Conservation (phyloP, 2,888 invertebrate species). For the Andrena marginata region DNA sequence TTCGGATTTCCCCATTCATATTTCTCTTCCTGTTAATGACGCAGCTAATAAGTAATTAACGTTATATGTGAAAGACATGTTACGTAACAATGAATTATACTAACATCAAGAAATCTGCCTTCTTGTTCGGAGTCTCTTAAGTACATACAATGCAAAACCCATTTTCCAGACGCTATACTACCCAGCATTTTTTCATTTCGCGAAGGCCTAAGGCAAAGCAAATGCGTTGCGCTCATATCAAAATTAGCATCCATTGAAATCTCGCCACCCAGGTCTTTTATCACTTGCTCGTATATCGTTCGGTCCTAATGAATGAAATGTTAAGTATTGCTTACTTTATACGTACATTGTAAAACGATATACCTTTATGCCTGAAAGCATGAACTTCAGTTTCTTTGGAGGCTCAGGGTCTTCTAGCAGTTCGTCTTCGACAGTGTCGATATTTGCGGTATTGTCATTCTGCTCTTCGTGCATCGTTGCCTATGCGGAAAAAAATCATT, state of each 20-base stretch:
- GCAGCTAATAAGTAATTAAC: neutral
- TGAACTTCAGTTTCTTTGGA: conserved; percentile 77
- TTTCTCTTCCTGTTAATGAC: conserved; percentile 89
- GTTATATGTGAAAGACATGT: neutral
- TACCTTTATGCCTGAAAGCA: conserved; percentile 82
- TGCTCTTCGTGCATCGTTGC: conserved; percentile 24
- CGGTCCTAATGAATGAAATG: conserved; percentile 84
- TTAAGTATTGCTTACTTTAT: neutral
- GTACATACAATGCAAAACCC: conserved; percentile 93
- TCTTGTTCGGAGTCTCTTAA: conserved; percentile 89
- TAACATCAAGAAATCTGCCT: conserved; percentile 89
- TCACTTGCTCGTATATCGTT: conserved; percentile 86
- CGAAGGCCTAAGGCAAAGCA: conserved; percentile 90
- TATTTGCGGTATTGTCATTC: neutral
- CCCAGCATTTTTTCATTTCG: conserved; percentile 96
- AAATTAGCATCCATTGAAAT: conserved; percentile 87
- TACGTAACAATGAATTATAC: conserved; percentile 61
- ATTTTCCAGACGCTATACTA: conserved; percentile 94
- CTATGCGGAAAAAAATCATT: neutral
- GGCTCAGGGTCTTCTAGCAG: conserved; percentile 43
- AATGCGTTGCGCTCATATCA: conserved; percentile 90
- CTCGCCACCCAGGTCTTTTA: conserved; percentile 88
- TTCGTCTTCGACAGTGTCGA: conserved; percentile 21
- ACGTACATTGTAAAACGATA: conserved; percentile 11
- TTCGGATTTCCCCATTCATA: conserved; percentile 94